Evolutionary conservation across 2,113 vertebrate genomes (phyloP), one percentile per base, ranked within the genome.

Genomic region (Anolis carolinensis): DNA sequence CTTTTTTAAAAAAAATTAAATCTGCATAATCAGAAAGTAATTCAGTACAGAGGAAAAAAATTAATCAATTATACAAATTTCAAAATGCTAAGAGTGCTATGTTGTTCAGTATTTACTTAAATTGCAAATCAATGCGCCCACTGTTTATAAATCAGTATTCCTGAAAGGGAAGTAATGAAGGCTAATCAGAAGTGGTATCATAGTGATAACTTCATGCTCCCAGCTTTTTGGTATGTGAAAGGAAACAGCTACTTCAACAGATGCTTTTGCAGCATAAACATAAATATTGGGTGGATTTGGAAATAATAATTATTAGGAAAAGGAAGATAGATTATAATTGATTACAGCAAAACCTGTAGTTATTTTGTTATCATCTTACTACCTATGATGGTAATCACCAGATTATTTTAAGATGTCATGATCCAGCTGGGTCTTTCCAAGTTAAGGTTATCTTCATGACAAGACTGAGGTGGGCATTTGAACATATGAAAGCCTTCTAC

Each of bases 21-120:
- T 50, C 8, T 74, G 55, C 21, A 73, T 18, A 30, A 36, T 25
- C 16, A n/a, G 79, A 82, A 81, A 86, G 75, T 75, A 75, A 81
- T 75, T 86, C 59, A 75, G 71, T 23, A 20, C 14, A 81, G 39
- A n/a, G 30, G 36, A 52, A 63, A n/a, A 14, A 21, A 44, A 39
- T 75, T 55, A 82, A 86, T 82, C 62, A 86, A 25, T 75, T 82
- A 82, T 76, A 25, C 34, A 75, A n/a, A 68, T 74, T 74, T 74
- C 67, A 62, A 67, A 82, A 75, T 25, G 23, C 6, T 55, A 8
- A 5, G 30, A 44, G 23, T 68, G 32, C 21, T 9, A 27, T 55
- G 16, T n/a, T 52, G 71, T 76, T 81, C 36, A 39, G 44, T 36
- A 32, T 68, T 16, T 71, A 76, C 48, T 81, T 82, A 9, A n/a